phyloP scores from a whole-genome alignment of 53 echinoderm and acorn worm genomes.

The Antedon mediterranea region DNA sequence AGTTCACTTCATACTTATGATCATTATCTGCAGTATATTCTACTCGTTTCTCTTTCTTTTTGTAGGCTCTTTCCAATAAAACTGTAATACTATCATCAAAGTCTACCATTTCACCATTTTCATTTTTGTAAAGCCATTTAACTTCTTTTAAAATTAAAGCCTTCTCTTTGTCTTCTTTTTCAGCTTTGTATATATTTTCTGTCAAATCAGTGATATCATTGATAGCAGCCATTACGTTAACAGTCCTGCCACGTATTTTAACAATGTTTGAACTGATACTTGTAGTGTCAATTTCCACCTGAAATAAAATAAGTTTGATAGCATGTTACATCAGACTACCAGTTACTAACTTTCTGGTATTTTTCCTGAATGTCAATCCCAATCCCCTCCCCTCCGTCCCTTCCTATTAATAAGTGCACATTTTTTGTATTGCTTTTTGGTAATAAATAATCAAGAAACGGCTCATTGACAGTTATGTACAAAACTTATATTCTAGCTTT shows the following conservation, averaged over 20 bases:
- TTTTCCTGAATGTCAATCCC: too few species aligned
- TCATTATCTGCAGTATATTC: constrained; percentile 10
- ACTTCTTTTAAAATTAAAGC: constrained; percentile 6
- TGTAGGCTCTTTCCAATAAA: constrained; percentile 18
- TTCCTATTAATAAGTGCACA: too few species aligned
- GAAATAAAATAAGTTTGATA: not conserved
- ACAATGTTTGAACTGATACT: not conserved
- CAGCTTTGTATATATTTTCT: not conserved
- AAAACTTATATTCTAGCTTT: too few species aligned
- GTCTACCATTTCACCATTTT: constrained; percentile 4
- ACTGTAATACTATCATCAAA: constrained; percentile 25
- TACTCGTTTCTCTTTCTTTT: constrained; percentile 6
- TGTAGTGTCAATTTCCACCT: not conserved
- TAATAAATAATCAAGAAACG: too few species aligned
- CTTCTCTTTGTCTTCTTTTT: constrained; percentile 1
- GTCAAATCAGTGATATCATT: not conserved
- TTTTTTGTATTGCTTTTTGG: too few species aligned
- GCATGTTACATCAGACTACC: too few species aligned
- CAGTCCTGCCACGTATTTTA: not conserved
- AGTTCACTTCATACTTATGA: constrained; percentile 2
- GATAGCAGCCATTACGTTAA: not conserved
- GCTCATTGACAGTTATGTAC: too few species aligned
- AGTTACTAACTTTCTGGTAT: too few species aligned
- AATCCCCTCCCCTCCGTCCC: too few species aligned
- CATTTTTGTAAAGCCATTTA: constrained; percentile 6